Percentiles rank a stretch among this genome's conserved stretches.
Conservation (phyloP, 2,797 vertebrate genomes). For the Otolemur crassicaudatus region DNA sequence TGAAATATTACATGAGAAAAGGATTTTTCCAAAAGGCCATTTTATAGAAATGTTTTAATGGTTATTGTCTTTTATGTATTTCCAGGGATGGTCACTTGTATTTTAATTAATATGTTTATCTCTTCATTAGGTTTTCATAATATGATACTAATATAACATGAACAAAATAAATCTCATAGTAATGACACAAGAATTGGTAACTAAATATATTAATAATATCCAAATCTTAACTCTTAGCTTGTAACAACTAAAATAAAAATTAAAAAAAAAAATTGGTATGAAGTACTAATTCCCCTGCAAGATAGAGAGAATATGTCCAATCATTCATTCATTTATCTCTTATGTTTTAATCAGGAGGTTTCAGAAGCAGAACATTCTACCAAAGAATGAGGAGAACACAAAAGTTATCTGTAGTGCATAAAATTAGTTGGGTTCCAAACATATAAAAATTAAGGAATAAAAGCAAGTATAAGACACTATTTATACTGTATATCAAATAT, state of each 20-base stretch:
- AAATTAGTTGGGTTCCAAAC: neutral
- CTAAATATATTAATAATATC: neutral
- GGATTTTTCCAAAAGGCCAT: neutral
- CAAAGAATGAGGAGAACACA: neutral
- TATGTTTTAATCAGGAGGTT: neutral
- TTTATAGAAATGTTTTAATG: neutral
- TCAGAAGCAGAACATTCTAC: neutral
- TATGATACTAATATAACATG: neutral
- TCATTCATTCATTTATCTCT: neutral
- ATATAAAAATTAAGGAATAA: constrained; percentile 18
- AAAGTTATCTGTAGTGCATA: neutral
- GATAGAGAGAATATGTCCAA: neutral
- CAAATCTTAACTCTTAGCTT: neutral
- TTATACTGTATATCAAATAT: neutral
- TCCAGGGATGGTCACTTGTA: neutral
- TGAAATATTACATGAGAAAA: neutral
- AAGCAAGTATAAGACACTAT: neutral
- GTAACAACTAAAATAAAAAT: neutral
- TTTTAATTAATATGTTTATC: neutral
- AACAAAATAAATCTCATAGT: neutral
- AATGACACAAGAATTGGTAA: neutral
- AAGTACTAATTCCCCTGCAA: neutral
- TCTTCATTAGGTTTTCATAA: neutral
- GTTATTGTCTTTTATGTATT: neutral
- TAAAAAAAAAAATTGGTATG: neutral